phyloP scores from a whole-genome alignment of 2,888 invertebrate genomes.

The Meganola albula region DNA sequence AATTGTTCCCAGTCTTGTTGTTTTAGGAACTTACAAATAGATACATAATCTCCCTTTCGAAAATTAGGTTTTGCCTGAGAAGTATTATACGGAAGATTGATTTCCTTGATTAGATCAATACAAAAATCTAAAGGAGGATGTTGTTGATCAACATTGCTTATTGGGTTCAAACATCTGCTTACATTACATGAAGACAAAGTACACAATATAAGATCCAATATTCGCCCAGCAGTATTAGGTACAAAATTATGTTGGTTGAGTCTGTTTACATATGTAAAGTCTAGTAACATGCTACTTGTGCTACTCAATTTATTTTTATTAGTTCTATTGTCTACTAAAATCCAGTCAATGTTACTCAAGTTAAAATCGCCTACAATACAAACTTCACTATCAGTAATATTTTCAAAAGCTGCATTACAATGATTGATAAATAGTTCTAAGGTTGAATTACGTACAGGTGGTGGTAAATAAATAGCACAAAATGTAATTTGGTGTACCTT shows the following conservation, averaged over 20 bases:
- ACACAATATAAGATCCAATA: constrained; percentile 2
- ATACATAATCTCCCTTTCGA: constrained; percentile 1
- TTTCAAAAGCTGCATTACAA: constrained; percentile 2
- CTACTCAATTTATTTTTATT: background rate
- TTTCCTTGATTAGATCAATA: no score
- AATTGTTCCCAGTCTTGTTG: background rate
- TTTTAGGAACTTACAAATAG: background rate
- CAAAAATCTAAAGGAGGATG: constrained; percentile 1
- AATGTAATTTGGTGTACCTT: background rate
- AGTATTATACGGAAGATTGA: background rate
- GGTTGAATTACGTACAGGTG: background rate
- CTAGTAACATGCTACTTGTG: background rate
- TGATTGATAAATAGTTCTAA: constrained; percentile 4
- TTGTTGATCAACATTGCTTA: background rate
- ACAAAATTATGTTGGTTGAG: background rate
- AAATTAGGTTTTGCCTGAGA: background rate
- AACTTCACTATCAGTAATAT: background rate
- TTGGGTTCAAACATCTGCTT: background rate
- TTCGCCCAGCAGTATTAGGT: background rate
- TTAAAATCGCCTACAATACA: constrained; percentile 7
- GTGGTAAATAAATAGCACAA: constrained; percentile 9
- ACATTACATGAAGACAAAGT: background rate
- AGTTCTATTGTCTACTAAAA: background rate
- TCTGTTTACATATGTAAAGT: background rate
- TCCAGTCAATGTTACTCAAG: constrained; percentile 2